phyloP scores from a whole-genome alignment of 2,797 vertebrate species.

The Sciurus vulgaris region DNA sequence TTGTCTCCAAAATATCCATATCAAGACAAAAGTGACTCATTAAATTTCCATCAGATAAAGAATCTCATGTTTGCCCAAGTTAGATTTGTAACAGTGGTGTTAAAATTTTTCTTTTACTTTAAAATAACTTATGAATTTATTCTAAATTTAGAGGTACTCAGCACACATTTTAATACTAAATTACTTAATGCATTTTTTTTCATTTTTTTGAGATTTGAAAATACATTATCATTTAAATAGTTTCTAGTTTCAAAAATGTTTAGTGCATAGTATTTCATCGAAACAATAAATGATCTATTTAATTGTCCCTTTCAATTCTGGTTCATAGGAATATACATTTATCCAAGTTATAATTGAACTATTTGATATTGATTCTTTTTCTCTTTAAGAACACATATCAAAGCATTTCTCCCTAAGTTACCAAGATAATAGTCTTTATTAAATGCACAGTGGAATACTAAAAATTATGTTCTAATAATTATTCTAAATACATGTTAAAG shows the following conservation, averaged over 20 bases:
- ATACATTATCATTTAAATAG: neutral
- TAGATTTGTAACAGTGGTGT: neutral
- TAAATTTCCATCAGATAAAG: conserved; percentile 30
- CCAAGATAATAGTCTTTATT: neutral
- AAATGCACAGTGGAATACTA: neutral
- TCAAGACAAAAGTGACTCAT: neutral
- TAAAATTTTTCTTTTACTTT: conserved; percentile 16
- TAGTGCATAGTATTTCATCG: neutral
- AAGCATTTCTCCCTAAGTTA: conserved; percentile 11
- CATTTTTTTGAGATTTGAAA: conserved; percentile 41
- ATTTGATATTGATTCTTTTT: conserved; percentile 1
- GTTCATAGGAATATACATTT: neutral
- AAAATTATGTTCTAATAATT: neutral
- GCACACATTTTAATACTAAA: conserved; percentile 36
- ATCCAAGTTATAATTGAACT: neutral
- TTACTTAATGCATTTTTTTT: neutral
- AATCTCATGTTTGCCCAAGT: neutral
- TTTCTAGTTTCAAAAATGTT: conserved; percentile 4
- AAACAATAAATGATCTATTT: neutral
- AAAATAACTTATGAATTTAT: conserved; percentile 42
- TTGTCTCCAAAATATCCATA: neutral
- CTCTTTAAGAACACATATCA: neutral
- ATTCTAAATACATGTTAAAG: neutral
- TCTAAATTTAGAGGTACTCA: neutral
- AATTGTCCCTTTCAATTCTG: neutral